Evolutionary conservation across 2,888 invertebrate species (phyloP).

Genomic region (Oscheius sp.): DNA sequence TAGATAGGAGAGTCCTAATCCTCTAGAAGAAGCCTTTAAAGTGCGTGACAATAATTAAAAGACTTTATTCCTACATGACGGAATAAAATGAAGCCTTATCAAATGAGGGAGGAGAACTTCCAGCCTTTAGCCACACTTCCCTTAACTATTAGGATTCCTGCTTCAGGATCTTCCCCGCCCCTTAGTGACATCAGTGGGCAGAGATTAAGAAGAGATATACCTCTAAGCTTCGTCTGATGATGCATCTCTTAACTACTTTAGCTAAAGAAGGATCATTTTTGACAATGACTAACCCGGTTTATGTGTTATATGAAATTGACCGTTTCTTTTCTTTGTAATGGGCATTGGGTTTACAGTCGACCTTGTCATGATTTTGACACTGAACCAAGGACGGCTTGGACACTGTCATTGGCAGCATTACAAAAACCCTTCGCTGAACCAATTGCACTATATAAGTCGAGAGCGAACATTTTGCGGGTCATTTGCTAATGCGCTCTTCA

Average conservation of each 20-base stretch:
- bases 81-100: too few species aligned
- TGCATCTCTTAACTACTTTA: background rate
- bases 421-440: slow-evolving; percentile 26
- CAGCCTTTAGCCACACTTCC: background rate
- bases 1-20: too few species aligned
- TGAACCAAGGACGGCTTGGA: slow-evolving; percentile 11
- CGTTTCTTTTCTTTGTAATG: background rate
- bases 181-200: slow-evolving; percentile 19
- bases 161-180: slow-evolving; percentile 7
- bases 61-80: too few species aligned
- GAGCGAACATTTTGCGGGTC: background rate
- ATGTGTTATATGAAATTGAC: background rate
- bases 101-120: background rate
- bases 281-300: too few species aligned
- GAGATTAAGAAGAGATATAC: too few species aligned
- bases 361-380: slow-evolving; percentile 9
- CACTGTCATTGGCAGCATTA: slow-evolving; percentile 10
- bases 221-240: background rate
- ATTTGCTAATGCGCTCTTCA: slow-evolving; percentile 33
- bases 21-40: background rate
- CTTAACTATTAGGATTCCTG: background rate
- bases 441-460: background rate
- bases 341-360: slow-evolving; percentile 5
- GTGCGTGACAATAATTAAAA: background rate
- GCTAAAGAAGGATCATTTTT: background rate